Conservation (phyloP, 1,140 invertebrate species). For the Papilio xuthus region DNA sequence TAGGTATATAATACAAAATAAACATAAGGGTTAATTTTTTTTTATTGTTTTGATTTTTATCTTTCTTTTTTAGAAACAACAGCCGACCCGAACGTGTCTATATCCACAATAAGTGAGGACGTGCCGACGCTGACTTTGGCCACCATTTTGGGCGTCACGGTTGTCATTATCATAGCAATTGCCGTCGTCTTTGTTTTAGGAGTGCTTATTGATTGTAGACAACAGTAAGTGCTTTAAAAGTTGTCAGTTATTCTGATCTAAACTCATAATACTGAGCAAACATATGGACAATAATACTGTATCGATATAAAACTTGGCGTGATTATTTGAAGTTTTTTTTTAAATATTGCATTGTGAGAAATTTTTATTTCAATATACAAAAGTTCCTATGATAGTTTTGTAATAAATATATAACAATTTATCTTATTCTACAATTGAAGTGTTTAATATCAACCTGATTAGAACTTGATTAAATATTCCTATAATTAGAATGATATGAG, state of each 20-base stretch:
- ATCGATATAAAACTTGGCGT: neutral
- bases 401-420: slow-evolving; percentile 37
- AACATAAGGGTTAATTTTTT: too few species aligned
- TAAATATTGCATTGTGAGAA: neutral
- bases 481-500: neutral
- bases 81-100: slow-evolving; percentile 53
- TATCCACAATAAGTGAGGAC: slow-evolving; percentile 62
- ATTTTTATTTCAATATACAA: too few species aligned
- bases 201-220: slow-evolving; percentile 80
- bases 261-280: too few species aligned
- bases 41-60: too few species aligned
- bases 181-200: slow-evolving; percentile 82
- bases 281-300: neutral
- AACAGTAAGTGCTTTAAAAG: slow-evolving; percentile 58
- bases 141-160: slow-evolving; percentile 79
- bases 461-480: neutral
- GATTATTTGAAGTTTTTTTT: neutral
- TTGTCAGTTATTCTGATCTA: too few species aligned
- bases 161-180: slow-evolving; percentile 82
- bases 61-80: slow-evolving; percentile 55
- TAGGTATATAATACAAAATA: too few species aligned
- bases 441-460: neutral
- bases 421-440: neutral
- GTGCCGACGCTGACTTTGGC: slow-evolving; percentile 72
- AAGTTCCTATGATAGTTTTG: neutral